Evolutionary conservation across 2,797 vertebrate genomes (phyloP).

Genomic region (Monodelphis domestica): DNA sequence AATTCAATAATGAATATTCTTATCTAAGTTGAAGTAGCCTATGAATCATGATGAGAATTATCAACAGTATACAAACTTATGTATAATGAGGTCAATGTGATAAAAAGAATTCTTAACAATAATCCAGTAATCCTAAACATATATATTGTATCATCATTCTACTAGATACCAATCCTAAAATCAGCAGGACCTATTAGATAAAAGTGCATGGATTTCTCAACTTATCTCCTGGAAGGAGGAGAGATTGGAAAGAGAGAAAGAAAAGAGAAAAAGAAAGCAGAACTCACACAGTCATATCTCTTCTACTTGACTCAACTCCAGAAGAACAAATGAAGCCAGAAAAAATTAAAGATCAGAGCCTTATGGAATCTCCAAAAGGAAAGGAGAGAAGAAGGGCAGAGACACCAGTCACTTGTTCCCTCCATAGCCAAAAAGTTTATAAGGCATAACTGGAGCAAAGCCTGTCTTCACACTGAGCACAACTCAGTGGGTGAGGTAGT

Average conservation of each 20-base stretch:
- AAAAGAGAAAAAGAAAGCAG: not conserved
- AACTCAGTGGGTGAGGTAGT: not conserved
- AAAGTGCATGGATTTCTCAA: not conserved
- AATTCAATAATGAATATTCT: not conserved
- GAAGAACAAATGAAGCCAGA: not conserved
- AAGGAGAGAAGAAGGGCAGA: not conserved
- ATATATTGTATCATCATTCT: not conserved
- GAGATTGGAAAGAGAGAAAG: not conserved
- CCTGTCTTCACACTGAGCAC: not conserved
- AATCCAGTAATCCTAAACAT: not conserved
- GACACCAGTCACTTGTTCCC: not conserved
- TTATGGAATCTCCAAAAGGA: not conserved
- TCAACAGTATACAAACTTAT: not conserved
- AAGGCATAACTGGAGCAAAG: not conserved
- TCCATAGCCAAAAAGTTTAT: not conserved
- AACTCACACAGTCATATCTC: not conserved
- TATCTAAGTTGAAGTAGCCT: not conserved
- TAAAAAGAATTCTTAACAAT: not conserved
- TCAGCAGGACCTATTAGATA: not conserved
- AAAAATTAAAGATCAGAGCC: not conserved
- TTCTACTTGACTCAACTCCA: not conserved
- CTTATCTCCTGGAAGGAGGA: not conserved
- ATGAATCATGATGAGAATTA: not conserved
- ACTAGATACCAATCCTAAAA: not conserved
- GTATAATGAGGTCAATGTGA: not conserved